phyloP scores from a whole-genome alignment of 2,113 vertebrate genomes.

The Lipotes vexillifer region DNA sequence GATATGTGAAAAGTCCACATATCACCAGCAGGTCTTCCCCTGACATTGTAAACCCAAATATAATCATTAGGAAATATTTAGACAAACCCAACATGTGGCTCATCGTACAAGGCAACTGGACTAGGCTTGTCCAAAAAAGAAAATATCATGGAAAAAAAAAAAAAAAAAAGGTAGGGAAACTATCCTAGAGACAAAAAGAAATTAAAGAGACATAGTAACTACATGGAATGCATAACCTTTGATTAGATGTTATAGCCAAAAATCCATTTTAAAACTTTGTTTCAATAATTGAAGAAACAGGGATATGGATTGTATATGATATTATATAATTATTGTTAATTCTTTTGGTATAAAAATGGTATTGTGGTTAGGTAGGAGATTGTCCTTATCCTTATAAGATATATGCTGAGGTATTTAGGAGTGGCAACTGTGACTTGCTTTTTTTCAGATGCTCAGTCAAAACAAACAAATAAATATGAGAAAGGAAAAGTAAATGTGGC shows the following conservation, averaged over 20 bases:
- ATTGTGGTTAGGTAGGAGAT: not conserved
- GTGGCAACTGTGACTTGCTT: not conserved
- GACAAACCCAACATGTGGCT: not conserved
- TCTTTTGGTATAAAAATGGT: not conserved
- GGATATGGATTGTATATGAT: not conserved
- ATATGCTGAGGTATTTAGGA: not conserved
- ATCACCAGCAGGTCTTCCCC: not conserved
- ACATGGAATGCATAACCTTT: not conserved
- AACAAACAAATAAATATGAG: not conserved
- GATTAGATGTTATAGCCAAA: not conserved
- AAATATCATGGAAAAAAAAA: not conserved
- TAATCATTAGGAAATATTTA: not conserved
- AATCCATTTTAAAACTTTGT: not conserved
- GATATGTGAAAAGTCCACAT: not conserved
- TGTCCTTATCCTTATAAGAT: not conserved
- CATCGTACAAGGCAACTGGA: too few species aligned
- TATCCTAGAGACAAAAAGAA: not conserved
- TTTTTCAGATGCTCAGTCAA: not conserved
- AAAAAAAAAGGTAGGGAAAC: not conserved
- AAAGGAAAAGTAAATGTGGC: not conserved
- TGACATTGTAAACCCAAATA: not conserved
- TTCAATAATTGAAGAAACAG: not conserved
- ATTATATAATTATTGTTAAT: not conserved
- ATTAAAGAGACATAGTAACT: not conserved
- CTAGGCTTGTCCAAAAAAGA: not conserved